Evolutionary conservation across 2,113 vertebrate genomes (phyloP).

Genomic region (Urocitellus parryii): DNA sequence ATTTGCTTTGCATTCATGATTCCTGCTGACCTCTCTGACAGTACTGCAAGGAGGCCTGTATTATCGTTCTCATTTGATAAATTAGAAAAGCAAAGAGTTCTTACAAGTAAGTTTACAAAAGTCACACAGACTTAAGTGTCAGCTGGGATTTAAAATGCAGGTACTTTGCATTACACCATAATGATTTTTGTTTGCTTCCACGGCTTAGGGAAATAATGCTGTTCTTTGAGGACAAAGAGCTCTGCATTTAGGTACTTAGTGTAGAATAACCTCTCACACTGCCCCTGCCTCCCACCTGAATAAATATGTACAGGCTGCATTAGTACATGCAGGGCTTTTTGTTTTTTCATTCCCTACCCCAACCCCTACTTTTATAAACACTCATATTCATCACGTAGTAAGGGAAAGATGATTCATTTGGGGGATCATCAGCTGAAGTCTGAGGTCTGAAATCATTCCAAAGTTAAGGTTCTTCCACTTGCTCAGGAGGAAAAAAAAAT

Average conservation of each 20-base stretch:
- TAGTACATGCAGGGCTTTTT: not conserved
- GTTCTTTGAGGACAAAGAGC: not conserved
- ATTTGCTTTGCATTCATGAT: not conserved
- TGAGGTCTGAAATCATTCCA: slow-evolving; percentile 30
- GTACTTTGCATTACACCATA: not conserved
- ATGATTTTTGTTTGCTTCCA: not conserved
- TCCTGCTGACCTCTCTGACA: not conserved
- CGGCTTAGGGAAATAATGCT: not conserved
- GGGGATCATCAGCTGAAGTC: not conserved
- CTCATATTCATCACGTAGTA: not conserved
- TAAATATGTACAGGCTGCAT: not conserved
- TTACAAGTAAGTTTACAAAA: not conserved
- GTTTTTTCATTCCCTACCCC: not conserved
- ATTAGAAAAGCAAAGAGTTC: not conserved
- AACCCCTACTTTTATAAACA: not conserved
- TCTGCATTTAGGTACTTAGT: not conserved
- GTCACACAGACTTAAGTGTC: not conserved
- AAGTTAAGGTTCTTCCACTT: slow-evolving; percentile 3
- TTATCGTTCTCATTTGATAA: not conserved
- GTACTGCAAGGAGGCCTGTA: not conserved
- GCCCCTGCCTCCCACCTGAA: not conserved
- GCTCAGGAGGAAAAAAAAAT: not conserved
- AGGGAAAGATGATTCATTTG: not conserved
- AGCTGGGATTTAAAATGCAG: not conserved
- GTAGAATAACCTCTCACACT: not conserved